These are phyloP conservation scores for Threskiornis aethiopicus DNA, from an alignment of 2,797 vertebrate genomes.

Conservation along the genomic window DNA sequence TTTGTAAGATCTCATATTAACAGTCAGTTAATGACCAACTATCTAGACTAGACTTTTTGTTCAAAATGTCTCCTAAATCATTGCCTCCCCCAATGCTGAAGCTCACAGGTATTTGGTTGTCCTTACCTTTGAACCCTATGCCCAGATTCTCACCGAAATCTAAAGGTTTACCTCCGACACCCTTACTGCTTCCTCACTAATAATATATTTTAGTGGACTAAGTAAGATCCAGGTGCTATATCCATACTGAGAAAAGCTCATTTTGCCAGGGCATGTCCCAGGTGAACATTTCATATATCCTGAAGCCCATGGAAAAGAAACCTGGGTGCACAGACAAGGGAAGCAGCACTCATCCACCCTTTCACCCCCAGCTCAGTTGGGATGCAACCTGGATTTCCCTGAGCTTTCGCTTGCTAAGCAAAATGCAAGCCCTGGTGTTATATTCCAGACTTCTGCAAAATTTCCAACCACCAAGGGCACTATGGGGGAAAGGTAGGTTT, in stretches of 20 bases:
- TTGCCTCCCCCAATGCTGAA: not conserved
- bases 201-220: not conserved
- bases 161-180: not conserved
- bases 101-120: not conserved
- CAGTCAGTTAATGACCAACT: not conserved
- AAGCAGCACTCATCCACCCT: not conserved
- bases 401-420: not conserved
- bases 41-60: not conserved
- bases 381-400: not conserved
- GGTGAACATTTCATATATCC: not conserved
- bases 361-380: not conserved
- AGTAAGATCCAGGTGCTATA: not conserved
- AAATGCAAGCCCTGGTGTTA: not conserved
- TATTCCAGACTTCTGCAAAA: not conserved
- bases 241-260: not conserved
- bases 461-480: not conserved
- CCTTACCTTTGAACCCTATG: not conserved
- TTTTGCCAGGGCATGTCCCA: not conserved
- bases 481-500: not conserved
- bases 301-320: not conserved
- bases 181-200: not conserved
- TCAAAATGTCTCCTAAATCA: not conserved
- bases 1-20: slow-evolving; percentile 31
- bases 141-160: not conserved
- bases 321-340: not conserved